These are phyloP conservation scores for Margaritifera margaritifera DNA, from an alignment of 2,888 invertebrate genomes.

Conservation along the genomic window DNA sequence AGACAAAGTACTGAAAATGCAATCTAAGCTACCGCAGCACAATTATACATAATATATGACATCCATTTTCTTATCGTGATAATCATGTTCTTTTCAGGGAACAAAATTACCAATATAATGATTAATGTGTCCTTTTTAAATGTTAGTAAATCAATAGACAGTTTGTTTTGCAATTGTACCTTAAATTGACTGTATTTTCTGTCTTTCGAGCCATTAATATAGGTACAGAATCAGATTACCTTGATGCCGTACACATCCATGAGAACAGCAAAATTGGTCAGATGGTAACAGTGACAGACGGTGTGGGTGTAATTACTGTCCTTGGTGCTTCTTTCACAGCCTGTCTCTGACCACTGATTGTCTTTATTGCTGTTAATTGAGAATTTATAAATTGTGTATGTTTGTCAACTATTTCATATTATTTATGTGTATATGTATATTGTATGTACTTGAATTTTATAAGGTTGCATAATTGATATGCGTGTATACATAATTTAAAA, in stretches of 20 bases:
- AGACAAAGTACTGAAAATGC: no score
- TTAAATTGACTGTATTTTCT: no score
- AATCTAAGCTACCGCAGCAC: no score
- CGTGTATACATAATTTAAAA: background rate
- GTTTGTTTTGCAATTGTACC: no score
- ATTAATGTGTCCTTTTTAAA: no score
- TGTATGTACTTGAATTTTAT: background rate
- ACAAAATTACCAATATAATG: no score
- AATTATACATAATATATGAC: no score
- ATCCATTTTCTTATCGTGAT: no score
- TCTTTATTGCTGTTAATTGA: slow-evolving; percentile 21
- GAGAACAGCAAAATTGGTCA: slow-evolving; percentile 64
- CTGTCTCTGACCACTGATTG: slow-evolving; percentile 48
- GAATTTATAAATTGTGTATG: background rate
- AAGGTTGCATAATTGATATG: background rate
- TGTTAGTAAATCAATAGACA: no score
- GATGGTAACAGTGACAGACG: slow-evolving; percentile 58
- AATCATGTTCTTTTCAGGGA: no score
- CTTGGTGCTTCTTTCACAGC: slow-evolving; percentile 36
- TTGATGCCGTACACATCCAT: slow-evolving; percentile 58
- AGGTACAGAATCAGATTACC: slow-evolving; percentile 25
- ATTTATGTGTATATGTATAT: no score
- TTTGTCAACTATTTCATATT: background rate
- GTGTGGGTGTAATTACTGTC: slow-evolving; percentile 47
- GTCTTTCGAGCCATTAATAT: no score